Evolutionary conservation across 35 echinoderm and acorn worm species (phyloP).

Genomic region (Diadema setosum): DNA sequence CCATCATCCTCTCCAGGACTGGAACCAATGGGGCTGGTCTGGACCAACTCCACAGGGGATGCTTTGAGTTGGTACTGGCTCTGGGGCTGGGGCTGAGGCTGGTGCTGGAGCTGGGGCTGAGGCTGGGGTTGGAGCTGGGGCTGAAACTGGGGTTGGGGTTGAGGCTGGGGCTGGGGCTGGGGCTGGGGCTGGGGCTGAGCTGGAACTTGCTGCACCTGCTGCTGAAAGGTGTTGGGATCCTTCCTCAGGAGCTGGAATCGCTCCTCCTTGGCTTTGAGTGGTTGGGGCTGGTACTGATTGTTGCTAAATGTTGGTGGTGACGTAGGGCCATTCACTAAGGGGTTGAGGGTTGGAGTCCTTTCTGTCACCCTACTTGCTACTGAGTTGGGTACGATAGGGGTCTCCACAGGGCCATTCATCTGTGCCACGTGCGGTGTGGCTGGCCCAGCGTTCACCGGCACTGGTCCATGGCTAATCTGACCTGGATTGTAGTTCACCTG

Average conservation of each 20-base stretch:
- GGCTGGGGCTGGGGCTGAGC: neutral
- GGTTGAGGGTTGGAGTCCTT: neutral
- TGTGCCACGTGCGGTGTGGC: neutral
- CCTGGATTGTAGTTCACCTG: neutral
- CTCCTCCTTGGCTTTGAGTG: conserved; percentile 41
- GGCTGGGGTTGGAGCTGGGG: too few relatives aligned
- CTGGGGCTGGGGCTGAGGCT: neutral
- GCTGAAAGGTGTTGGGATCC: neutral
- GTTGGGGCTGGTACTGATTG: conserved; percentile 16
- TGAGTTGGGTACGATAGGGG: neutral
- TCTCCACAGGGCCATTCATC: conserved; percentile 20
- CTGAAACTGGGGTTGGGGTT: too few relatives aligned
- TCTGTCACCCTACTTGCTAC: neutral
- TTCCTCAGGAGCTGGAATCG: conserved; percentile 13
- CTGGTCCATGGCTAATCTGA: neutral
- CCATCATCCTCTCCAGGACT: neutral
- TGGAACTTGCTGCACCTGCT: neutral
- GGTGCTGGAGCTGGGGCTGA: too few relatives aligned
- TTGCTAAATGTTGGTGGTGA: neutral
- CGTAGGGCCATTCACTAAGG: neutral
- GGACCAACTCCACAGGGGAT: neutral
- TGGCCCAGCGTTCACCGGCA: neutral
- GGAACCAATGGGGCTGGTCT: neutral
- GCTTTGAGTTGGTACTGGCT: neutral
- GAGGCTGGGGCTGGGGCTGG: neutral